Conservation (phyloP, 53 echinoderm and acorn worm species). For the Hippasteria phrygiana region DNA sequence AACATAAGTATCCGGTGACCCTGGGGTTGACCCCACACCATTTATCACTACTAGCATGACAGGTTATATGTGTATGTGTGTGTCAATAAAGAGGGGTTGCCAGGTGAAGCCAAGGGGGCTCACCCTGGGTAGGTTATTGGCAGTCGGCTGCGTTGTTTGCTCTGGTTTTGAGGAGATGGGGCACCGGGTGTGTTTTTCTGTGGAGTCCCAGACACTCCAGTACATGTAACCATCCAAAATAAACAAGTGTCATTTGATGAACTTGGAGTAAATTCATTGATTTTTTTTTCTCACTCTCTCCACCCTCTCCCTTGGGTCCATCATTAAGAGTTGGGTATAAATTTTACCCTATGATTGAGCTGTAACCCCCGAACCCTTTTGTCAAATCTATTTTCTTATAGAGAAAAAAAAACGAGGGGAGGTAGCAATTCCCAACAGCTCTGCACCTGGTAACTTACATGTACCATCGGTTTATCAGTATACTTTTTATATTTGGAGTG, state of each 20-base stretch:
- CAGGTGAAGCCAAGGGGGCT: background rate
- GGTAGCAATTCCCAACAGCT: background rate
- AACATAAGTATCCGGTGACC: conserved; percentile 67
- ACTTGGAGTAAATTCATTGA: conserved; percentile 41
- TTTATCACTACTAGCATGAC: conserved; percentile 59
- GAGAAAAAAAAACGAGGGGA: too few species aligned
- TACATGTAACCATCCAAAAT: conserved; percentile 55
- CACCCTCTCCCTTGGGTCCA: background rate
- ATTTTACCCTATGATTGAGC: conserved; percentile 24
- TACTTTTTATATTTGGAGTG: background rate
- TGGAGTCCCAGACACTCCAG: background rate
- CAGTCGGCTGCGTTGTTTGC: conserved; percentile 22
- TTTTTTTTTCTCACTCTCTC: background rate
- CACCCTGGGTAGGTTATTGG: conserved; percentile 19
- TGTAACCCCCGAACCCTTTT: background rate
- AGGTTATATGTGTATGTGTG: conserved; percentile 50
- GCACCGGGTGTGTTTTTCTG: background rate
- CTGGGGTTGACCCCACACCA: conserved; percentile 39
- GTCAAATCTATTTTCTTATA: conserved; percentile 8
- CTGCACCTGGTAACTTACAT: conserved; percentile 17
- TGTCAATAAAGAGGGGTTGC: conserved; percentile 56
- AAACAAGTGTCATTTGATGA: conserved; percentile 55
- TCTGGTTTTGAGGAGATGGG: background rate
- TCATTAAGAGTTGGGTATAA: conserved; percentile 15
- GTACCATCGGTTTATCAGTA: background rate